Conservation (phyloP, 2,113 vertebrate species). For the Saccopteryx leptura region DNA sequence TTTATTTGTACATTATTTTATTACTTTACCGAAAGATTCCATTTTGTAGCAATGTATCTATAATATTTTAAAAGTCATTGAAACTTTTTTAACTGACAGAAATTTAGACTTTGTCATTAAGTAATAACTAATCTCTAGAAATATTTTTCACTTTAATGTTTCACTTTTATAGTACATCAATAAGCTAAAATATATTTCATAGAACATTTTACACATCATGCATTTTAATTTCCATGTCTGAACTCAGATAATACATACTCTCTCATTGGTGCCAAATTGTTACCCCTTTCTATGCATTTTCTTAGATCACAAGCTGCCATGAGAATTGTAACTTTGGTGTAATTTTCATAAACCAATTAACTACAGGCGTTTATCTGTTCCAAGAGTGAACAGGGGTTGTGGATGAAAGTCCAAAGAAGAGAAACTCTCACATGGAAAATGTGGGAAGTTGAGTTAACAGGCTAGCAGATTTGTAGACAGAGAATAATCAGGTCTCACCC, state of each 20-base stretch:
- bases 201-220: not conserved
- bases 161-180: not conserved
- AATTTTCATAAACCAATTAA: constrained; percentile 79
- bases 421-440: not conserved
- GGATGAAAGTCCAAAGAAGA: not conserved
- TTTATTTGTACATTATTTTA: not conserved
- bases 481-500: constrained; percentile 12
- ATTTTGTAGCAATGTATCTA: not conserved
- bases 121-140: not conserved
- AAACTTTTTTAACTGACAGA: not conserved
- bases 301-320: not conserved
- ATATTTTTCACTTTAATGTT: not conserved
- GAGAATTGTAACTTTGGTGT: constrained; percentile 29
- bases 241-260: not conserved
- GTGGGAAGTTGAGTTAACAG: constrained; percentile 65
- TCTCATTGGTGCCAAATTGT: not conserved
- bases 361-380: not conserved
- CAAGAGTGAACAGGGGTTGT: not conserved
- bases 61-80: not conserved
- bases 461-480: constrained; percentile 54
- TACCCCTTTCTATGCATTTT: not conserved
- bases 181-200: not conserved
- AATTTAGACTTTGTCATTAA: not conserved
- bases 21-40: not conserved
- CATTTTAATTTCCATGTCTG: not conserved